phyloP scores from a whole-genome alignment of 2,888 invertebrate genomes.

The Limnephilus lunatus region DNA sequence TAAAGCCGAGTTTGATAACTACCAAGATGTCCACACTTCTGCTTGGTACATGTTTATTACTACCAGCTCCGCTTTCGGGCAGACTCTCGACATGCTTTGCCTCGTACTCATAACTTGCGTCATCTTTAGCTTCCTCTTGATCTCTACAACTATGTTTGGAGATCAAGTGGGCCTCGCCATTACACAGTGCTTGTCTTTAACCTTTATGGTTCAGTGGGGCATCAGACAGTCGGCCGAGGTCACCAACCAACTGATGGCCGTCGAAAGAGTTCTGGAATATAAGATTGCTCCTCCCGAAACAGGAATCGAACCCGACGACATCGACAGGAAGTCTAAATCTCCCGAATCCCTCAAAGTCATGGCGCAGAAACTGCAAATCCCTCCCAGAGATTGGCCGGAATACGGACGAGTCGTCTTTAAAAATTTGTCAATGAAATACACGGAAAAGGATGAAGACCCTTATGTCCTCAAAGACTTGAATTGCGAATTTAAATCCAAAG shows the following conservation, averaged over 20 bases:
- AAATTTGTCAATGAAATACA: constrained; percentile 77
- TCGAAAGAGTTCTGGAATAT: constrained; percentile 91
- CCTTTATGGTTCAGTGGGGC: constrained; percentile 84
- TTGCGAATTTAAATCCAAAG: constrained; percentile 73
- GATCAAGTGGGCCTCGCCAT: constrained; percentile 82
- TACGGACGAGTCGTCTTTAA: constrained; percentile 74
- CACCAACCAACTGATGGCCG: constrained; percentile 86
- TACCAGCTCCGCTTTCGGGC: constrained; percentile 81
- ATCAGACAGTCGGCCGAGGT: constrained; percentile 91
- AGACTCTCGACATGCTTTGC: constrained; percentile 82
- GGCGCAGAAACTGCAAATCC: constrained; percentile 67
- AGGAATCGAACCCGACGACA: constrained; percentile 61
- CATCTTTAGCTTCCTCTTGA: constrained; percentile 81
- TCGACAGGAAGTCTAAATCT: constrained; percentile 53
- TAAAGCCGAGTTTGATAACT: constrained; percentile 78
- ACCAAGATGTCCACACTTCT: constrained; percentile 80
- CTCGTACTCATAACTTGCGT: constrained; percentile 80
- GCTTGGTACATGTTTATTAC: constrained; percentile 82
- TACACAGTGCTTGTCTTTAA: constrained; percentile 80
- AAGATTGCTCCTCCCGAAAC: constrained; percentile 80
- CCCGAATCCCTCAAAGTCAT: constrained; percentile 18
- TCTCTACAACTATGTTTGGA: constrained; percentile 75
- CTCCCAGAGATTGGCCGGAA: constrained; percentile 74
- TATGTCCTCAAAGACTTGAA: constrained; percentile 78
- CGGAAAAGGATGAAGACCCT: constrained; percentile 70